Evolutionary conservation across 2,113 vertebrate genomes (phyloP).

Genomic region (Ochotona curzoniae): DNA sequence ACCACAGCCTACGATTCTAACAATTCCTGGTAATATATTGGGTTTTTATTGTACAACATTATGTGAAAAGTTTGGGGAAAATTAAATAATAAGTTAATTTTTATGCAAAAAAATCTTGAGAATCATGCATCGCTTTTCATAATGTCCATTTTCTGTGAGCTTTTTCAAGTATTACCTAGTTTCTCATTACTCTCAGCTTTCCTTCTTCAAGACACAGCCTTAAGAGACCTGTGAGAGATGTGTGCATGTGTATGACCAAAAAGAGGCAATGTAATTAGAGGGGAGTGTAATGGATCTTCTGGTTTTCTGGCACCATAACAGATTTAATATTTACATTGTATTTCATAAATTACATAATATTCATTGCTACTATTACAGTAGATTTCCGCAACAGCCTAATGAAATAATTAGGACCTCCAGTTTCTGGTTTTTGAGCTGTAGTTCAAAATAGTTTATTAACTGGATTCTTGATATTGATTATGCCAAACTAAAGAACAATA

Average conservation of each 20-base stretch:
- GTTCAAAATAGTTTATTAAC: neutral
- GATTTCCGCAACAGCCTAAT: neutral
- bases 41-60: neutral
- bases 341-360: slow-evolving; percentile 37
- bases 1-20: neutral
- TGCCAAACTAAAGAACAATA: neutral
- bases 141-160: no score
- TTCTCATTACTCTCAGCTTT: slow-evolving; percentile 19
- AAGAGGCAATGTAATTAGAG: slow-evolving; percentile 3
- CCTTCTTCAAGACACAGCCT: neutral
- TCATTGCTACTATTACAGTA: neutral
- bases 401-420: neutral
- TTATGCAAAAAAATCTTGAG: no score
- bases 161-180: neutral
- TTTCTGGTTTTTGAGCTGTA: neutral
- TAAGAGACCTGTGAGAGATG: neutral
- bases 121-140: no score
- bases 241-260: neutral
- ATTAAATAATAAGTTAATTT: no score
- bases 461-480: neutral
- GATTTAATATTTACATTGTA: slow-evolving; percentile 25
- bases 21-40: neutral
- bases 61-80: no score
- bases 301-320: neutral
- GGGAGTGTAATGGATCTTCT: slow-evolving; percentile 23